These are phyloP conservation scores for Phenganax stokvisi DNA, from an alignment of 92 coral and sea anemone species.

Conservation along the genomic window DNA sequence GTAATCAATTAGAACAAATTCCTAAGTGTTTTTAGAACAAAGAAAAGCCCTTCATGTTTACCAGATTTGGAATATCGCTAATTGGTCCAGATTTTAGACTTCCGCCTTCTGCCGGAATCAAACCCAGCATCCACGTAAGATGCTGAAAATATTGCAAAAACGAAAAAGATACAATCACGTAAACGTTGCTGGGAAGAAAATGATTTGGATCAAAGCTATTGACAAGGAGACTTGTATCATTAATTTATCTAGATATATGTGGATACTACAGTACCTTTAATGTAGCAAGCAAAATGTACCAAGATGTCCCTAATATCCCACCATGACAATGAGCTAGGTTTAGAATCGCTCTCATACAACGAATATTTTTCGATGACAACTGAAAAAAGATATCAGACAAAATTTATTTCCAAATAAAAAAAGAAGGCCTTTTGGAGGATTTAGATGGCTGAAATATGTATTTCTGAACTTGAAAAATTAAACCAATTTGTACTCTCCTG, in stretches of 20 bases:
- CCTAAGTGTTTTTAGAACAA: not conserved
- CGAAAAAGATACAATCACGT: not conserved
- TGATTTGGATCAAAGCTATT: not conserved
- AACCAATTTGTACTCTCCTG: too few species aligned
- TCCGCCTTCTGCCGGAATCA: constrained; percentile 89
- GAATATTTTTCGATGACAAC: constrained; percentile 91
- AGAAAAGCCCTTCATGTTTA: constrained; percentile 15
- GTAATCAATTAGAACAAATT: not conserved
- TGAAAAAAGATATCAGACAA: constrained; percentile 13
- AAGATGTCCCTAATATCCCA: constrained; percentile 81
- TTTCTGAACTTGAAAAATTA: too few species aligned
- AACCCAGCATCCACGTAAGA: constrained; percentile 90
- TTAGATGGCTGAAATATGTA: not conserved
- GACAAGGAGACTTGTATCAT: not conserved
- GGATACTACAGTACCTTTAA: constrained; percentile 59
- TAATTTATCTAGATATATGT: not conserved
- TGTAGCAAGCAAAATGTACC: constrained; percentile 96
- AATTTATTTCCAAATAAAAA: too few species aligned
- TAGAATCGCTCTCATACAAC: constrained; percentile 86
- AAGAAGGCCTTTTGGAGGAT: too few species aligned
- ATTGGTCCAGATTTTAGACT: constrained; percentile 86
- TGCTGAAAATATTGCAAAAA: constrained; percentile 54
- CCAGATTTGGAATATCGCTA: constrained; percentile 92
- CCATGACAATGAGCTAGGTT: constrained; percentile 99
- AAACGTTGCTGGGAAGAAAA: not conserved